A percentile compares a stretch with the other conserved stretches of the same genome.
phyloP scores from a whole-genome alignment of 2,113 vertebrate genomes.

The Odontesthes bonariensis region DNA sequence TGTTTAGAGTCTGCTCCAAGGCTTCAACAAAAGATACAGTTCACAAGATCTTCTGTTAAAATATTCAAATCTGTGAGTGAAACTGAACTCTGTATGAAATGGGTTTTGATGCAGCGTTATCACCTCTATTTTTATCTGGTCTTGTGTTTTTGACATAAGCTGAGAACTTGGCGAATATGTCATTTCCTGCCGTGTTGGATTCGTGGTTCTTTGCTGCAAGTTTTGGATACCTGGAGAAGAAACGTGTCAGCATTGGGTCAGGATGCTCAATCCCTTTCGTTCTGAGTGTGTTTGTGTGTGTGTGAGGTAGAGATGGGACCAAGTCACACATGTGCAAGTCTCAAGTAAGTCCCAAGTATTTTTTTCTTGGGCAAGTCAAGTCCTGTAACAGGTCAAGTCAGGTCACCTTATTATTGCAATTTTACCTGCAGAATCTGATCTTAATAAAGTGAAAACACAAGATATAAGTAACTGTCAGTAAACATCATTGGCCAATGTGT shows the following conservation, averaged over 20 bases:
- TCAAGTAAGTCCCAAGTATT: no score
- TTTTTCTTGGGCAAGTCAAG: no score
- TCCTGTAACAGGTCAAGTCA: no score
- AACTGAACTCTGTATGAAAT: not conserved
- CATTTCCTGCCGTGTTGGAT: conserved; percentile 93
- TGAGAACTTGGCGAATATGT: conserved; percentile 96
- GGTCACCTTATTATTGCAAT: no score
- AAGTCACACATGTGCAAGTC: no score
- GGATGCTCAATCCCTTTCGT: not conserved
- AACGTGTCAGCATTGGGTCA: not conserved
- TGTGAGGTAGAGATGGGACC: no score
- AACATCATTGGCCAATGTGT: no score
- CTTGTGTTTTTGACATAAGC: conserved; percentile 95
- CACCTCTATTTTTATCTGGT: conserved; percentile 88
- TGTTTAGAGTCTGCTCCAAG: conserved; percentile 89
- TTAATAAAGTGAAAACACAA: no score
- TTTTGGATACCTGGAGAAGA: conserved; percentile 89
- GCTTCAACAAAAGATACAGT: conserved; percentile 72
- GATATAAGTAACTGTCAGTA: no score
- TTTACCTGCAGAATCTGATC: no score
- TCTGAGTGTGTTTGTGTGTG: not conserved
- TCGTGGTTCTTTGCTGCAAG: conserved; percentile 90
- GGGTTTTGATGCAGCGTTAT: conserved; percentile 27
- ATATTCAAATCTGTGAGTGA: not conserved
- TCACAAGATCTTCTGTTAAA: not conserved